These are phyloP conservation scores for Hypolimnas misippus DNA, from an alignment of 2,888 invertebrate species.

Conservation along the genomic window DNA sequence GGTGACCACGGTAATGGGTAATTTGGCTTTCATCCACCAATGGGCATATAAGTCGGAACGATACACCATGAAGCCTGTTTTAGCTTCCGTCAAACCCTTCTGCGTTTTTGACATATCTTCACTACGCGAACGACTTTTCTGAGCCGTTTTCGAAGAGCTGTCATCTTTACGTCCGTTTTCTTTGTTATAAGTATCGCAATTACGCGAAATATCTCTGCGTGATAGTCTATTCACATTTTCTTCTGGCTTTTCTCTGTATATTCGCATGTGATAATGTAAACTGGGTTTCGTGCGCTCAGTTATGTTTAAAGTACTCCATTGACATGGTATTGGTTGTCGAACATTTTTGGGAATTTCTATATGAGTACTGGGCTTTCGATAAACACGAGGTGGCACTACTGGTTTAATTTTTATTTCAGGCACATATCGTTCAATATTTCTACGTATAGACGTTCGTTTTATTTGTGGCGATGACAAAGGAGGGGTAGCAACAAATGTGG, in stretches of 20 bases:
- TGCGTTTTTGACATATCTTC: slow-evolving; percentile 77
- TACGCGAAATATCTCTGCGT: slow-evolving; percentile 62
- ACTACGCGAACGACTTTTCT: slow-evolving; percentile 74
- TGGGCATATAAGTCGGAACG: slow-evolving; percentile 94
- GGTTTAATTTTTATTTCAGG: slow-evolving; percentile 76
- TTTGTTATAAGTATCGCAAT: slow-evolving; percentile 64
- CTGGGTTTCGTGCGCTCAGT: slow-evolving; percentile 77
- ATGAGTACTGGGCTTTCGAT: slow-evolving; percentile 76
- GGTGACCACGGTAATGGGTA: slow-evolving; percentile 86
- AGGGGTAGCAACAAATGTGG: slow-evolving; percentile 74
- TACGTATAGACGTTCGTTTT: slow-evolving; percentile 78
- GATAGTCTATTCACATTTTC: slow-evolving; percentile 57
- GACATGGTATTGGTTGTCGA: slow-evolving; percentile 67
- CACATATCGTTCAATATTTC: slow-evolving; percentile 71
- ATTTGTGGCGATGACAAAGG: slow-evolving; percentile 76
- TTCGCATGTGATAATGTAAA: slow-evolving; percentile 80
- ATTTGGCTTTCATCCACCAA: slow-evolving; percentile 96
- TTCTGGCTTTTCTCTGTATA: slow-evolving; percentile 70
- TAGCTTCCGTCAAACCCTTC: slow-evolving; percentile 69
- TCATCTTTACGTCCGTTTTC: slow-evolving; percentile 53
- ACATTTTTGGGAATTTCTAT: slow-evolving; percentile 78
- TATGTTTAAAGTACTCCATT: slow-evolving; percentile 80
- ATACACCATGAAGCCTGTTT: slow-evolving; percentile 85
- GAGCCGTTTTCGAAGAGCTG: slow-evolving; percentile 50
- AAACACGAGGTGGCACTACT: slow-evolving; percentile 74